Evolutionary conservation across 2,113 vertebrate genomes (phyloP).

Genomic region (Acanthochromis polyacanthus): DNA sequence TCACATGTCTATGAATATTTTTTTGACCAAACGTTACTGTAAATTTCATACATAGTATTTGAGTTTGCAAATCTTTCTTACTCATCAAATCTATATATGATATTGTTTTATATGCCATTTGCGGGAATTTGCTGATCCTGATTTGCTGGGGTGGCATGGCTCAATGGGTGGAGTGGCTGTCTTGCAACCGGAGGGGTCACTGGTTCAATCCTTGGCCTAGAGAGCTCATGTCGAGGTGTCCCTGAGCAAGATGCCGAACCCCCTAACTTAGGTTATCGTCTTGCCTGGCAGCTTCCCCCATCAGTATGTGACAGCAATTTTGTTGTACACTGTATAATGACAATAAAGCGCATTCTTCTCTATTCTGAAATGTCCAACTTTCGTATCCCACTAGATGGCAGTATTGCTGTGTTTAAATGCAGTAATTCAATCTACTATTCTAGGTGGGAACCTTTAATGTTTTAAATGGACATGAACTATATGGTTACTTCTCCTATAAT

Average conservation of each 20-base stretch:
- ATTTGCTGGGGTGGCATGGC: too few species aligned
- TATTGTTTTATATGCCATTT: background rate
- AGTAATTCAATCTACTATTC: background rate
- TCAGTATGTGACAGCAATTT: too few species aligned
- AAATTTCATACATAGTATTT: background rate
- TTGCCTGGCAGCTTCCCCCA: too few species aligned
- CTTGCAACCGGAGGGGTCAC: too few species aligned
- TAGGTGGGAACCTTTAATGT: slow-evolving; percentile 1
- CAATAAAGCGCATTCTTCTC: too few species aligned
- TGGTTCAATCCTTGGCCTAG: too few species aligned
- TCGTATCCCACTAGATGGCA: slow-evolving; percentile 79
- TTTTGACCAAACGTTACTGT: background rate
- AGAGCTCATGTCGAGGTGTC: too few species aligned
- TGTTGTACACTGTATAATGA: too few species aligned
- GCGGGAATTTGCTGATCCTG: background rate
- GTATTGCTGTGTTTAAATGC: slow-evolving; percentile 48
- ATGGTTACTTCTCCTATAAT: background rate
- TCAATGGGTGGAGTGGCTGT: too few species aligned
- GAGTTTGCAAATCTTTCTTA: background rate
- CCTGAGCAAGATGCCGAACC: too few species aligned
- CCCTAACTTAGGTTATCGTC: too few species aligned
- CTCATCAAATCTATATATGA: background rate
- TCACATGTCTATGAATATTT: background rate
- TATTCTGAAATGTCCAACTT: background rate
- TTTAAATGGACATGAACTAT: slow-evolving; percentile 2